Evolutionary conservation across 2,888 invertebrate species (phyloP).

Genomic region (Perizoma flavofasciatum): DNA sequence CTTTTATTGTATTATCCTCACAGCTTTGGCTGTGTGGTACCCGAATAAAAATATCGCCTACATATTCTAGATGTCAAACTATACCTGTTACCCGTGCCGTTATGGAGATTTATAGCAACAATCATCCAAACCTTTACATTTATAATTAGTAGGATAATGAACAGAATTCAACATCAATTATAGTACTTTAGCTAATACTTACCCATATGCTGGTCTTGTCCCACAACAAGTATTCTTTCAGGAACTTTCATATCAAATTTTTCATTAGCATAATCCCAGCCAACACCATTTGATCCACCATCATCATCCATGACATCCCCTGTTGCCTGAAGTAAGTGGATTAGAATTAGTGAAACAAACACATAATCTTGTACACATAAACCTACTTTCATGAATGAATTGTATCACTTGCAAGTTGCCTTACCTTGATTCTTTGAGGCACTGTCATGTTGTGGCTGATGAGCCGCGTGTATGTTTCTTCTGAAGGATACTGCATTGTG

Average conservation of each 20-base stretch:
- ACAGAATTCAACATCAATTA: too few species aligned
- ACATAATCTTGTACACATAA: not conserved
- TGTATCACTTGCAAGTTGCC: not conserved
- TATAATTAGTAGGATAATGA: too few species aligned
- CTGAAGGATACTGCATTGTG: conserved; percentile 71
- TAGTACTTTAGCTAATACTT: conserved; percentile 33
- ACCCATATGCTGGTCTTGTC: conserved; percentile 88
- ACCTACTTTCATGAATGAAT: not conserved
- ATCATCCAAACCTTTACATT: too few species aligned
- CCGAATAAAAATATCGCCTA: too few species aligned
- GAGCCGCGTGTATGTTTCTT: conserved; percentile 76
- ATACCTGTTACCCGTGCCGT: too few species aligned
- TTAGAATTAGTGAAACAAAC: not conserved
- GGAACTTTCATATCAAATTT: conserved; percentile 97
- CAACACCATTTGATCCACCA: conserved; percentile 84
- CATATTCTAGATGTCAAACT: too few species aligned
- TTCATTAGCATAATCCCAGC: conserved; percentile 87
- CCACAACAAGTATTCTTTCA: conserved; percentile 95
- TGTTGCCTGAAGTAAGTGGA: conserved; percentile 82
- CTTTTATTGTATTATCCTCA: too few species aligned
- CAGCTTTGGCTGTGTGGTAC: too few species aligned
- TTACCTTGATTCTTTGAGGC: conserved; percentile 78
- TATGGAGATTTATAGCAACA: too few species aligned
- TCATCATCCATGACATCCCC: conserved; percentile 88
- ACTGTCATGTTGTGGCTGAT: conserved; percentile 82